Evolutionary conservation across 2,113 vertebrate genomes (phyloP), one percentile per base, ranked within the genome.

Genomic region (Trichechus manatus): DNA sequence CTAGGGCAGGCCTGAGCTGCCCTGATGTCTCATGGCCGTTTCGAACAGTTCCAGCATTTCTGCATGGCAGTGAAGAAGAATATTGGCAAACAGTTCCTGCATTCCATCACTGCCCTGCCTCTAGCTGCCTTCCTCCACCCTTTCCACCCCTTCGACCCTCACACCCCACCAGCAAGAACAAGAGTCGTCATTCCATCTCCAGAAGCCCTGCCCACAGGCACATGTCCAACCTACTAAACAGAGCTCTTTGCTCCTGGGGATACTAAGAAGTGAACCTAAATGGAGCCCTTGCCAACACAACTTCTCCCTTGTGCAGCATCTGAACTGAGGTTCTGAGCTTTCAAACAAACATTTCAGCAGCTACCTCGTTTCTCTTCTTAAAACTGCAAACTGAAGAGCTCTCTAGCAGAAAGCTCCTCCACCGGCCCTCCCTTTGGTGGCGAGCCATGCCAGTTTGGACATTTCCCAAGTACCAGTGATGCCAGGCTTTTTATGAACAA

Each of bases 401-500:
- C 61, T 91, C 68, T 68, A 50, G 20, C 36, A 74, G 78, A 89
- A n/a, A 89, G 66, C 27, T 29, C 79, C 50, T 56, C 82, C 75
- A 64, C 66, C 29, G n/a, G 11, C 29, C 61, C 56, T 85, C 47
- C 17, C 78, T 92, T 87, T 95, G 83, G 75, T 96, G 47, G 81
- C 3, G 10, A 96, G 79, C 82, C 92, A 91, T 93, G 75, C 68
- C 95, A 95, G 56, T 74, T 93, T 97, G 97, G 96, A 96, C 68
- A 79, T 74, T 36, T 86, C 78, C 93, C 96, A 98, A 96, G 56
- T 68, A 44, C 79, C 75, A 94, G 74, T 53, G 64, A 83, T 94
- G 89, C 95, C 97, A 97, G 74, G 50, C 39, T 63, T 96, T 89
- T 96, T 75, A 88, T 61, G 87, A 97, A 93, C 89, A 96, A 94